A percentile compares a stretch with the other conserved stretches of the same genome.
Conservation (phyloP, 2,797 vertebrate species). For the Acanthiza pusilla region DNA sequence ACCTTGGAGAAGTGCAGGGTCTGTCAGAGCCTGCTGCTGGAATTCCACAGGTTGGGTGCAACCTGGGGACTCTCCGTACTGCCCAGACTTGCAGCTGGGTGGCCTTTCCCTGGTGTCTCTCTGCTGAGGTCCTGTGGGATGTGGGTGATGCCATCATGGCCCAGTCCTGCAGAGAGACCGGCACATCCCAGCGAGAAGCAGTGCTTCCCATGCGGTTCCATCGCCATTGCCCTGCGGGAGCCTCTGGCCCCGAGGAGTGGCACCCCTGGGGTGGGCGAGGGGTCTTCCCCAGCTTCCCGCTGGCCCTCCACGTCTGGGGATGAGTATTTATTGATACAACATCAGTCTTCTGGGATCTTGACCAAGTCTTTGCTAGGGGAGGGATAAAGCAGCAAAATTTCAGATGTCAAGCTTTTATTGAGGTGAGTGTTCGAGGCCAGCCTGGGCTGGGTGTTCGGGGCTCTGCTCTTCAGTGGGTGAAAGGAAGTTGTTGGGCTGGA, state of each 20-base stretch:
- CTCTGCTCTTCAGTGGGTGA: conserved; percentile 65
- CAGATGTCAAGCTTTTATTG: conserved; percentile 74
- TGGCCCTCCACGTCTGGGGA: conserved; percentile 1
- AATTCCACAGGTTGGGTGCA: not conserved
- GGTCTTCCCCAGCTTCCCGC: not conserved
- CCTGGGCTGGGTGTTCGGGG: conserved; percentile 68
- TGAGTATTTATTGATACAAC: conserved; percentile 63
- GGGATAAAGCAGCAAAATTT: conserved; percentile 69
- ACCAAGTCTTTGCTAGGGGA: conserved; percentile 61
- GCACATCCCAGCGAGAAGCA: fast-evolving
- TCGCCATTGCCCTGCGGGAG: fast-evolving
- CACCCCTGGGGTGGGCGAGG: fast-evolving
- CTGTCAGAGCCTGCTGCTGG: not conserved
- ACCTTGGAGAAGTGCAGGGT: not conserved
- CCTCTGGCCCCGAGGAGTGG: fast-evolving
- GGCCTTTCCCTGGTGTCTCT: not conserved
- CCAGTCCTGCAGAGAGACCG: fast-evolving
- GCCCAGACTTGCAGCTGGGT: fast-evolving
- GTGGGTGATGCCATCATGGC: fast-evolving
- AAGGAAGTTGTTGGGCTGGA: conserved; percentile 74
- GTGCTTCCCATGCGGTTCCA: fast-evolving
- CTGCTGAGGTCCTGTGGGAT: not conserved
- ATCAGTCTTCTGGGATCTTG: conserved; percentile 67
- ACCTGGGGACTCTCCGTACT: fast-evolving
- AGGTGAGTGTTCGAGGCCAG: conserved; percentile 72